Conservation (phyloP, 2,888 invertebrate genomes). For the Exocentrus adspersus region DNA sequence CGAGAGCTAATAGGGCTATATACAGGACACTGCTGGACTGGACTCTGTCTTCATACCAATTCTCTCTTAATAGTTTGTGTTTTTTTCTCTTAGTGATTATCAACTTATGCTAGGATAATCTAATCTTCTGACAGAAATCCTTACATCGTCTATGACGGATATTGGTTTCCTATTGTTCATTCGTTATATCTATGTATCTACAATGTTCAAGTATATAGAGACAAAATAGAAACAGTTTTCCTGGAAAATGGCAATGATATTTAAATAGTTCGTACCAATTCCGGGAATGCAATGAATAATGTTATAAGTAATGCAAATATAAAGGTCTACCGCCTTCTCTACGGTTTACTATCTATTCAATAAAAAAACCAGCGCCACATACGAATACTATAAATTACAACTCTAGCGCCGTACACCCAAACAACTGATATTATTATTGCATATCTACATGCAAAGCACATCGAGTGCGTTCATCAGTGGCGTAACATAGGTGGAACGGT, state of each 20-base stretch:
- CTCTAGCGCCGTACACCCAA: constrained; percentile 42
- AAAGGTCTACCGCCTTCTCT: constrained; percentile 39
- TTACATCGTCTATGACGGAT: no score
- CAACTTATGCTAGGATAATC: no score
- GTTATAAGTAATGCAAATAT: constrained; percentile 12
- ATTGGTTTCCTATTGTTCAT: no score
- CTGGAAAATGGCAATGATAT: constrained; percentile 43
- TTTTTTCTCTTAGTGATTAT: no score
- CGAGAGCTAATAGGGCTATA: no score
- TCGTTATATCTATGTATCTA: no score
- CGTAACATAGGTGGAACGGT: not conserved
- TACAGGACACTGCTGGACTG: no score
- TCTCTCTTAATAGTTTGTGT: no score
- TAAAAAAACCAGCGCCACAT: constrained; percentile 39
- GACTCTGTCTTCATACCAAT: no score
- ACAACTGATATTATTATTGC: constrained; percentile 25
- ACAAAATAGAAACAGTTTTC: constrained; percentile 16
- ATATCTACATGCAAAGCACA: constrained; percentile 34
- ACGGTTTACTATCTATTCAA: constrained; percentile 11
- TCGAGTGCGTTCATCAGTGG: not conserved
- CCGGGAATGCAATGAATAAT: constrained; percentile 47
- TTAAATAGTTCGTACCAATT: constrained; percentile 48
- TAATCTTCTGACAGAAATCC: no score
- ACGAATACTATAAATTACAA: constrained; percentile 39
- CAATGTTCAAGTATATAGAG: not conserved